Evolutionary conservation across 2,888 invertebrate species (phyloP), one percentile per base, ranked within the genome.

Genomic region (Thecocarcelia acutangulata): DNA sequence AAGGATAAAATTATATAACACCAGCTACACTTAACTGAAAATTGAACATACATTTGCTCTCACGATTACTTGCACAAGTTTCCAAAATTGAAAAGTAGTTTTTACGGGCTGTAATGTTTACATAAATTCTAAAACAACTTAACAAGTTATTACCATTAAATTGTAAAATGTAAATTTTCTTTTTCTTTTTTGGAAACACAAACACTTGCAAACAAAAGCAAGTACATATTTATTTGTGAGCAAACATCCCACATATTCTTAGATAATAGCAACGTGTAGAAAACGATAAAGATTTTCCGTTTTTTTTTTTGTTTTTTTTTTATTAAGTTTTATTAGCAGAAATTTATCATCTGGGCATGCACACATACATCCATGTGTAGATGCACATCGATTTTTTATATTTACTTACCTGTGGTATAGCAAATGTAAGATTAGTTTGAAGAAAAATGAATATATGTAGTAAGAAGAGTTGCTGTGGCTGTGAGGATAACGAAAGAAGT

Each of bases 131-230:
- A 59, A 52, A 76, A 70, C 61, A 83, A 83, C 83, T 83, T 84
- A 77, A 83, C 81, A 84, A 83, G 80, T 84, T 84, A 83, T 84
- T 81, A 83, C 68, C 52, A 70, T 75, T 75, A 84, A 83, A 80
- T 83, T 78, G 44, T 72, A 72, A 74, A 58, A 80, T 80, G 58
- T 64, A 42, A 33, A 8, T 33, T 24, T 24, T 24, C 66, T 19
- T 66, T 58, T 13, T 40, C 40, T n/a, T 24, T 42, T 19, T 44
- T 52, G n/a, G n/a, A n/a, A n/a, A n/a, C n/a, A n/a, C n/a, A n/a
- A n/a, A n/a, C n/a, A n/a, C 15, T 48, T 21, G 33, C 54, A 79
- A 68, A 42, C 52, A 44, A 33, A 37, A 21, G 19, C 15, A n/a
- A n/a, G n/a, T n/a, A n/a, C n/a, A n/a, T n/a, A n/a, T 15, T 8